Evolutionary conservation across 2,888 invertebrate species (phyloP).

Genomic region (Falcaria lacertinaria): DNA sequence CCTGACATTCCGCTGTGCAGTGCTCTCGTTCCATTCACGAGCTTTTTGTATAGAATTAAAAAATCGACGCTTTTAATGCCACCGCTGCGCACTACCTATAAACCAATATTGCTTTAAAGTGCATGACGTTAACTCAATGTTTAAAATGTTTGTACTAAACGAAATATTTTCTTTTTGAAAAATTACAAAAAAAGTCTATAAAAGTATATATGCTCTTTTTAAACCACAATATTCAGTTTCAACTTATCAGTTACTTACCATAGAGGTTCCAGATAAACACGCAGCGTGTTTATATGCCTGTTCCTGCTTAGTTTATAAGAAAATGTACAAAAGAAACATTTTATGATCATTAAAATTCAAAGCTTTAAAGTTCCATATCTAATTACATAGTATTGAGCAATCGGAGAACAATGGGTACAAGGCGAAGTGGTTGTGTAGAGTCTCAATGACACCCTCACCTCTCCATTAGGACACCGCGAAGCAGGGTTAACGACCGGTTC

Average conservation of each 20-base stretch:
- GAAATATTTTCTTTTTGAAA: no score
- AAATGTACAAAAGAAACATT: constrained; percentile 1
- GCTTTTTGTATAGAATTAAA: constrained; percentile 49
- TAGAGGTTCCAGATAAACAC: no score
- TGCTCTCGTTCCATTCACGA: constrained; percentile 55
- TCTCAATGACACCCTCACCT: constrained; percentile 65
- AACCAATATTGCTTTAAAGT: constrained; percentile 4
- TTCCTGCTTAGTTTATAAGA: constrained; percentile 9
- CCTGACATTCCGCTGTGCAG: constrained; percentile 66
- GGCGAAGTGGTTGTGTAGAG: constrained; percentile 54
- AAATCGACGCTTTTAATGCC: constrained; percentile 34
- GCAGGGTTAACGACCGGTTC: constrained; percentile 72
- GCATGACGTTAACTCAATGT: constrained; percentile 1
- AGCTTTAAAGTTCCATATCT: background rate
- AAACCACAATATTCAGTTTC: no score
- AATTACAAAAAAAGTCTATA: no score
- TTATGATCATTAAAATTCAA: background rate
- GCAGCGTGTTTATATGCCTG: no score
- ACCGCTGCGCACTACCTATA: constrained; percentile 15
- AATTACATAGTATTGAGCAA: constrained; percentile 6
- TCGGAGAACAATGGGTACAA: constrained; percentile 31
- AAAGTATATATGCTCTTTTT: no score
- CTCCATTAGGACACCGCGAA: constrained; percentile 62
- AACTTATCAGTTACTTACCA: no score
- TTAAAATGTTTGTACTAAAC: no score